Conservation (phyloP, 2,113 vertebrate genomes). For the Ceyx cyanopectus region DNA sequence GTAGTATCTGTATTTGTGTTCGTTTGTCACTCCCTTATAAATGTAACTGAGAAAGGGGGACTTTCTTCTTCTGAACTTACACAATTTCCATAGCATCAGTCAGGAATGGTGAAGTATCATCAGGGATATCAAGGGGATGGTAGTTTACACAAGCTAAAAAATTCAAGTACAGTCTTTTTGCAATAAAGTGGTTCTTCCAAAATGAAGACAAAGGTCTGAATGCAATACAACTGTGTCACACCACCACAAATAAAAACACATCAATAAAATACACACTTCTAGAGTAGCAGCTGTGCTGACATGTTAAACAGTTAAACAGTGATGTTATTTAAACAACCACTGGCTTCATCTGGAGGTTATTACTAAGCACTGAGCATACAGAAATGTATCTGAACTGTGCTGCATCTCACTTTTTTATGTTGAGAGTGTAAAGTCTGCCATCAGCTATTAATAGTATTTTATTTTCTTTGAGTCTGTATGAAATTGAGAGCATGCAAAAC, state of each 20-base stretch:
- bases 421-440: background rate
- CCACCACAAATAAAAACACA: background rate
- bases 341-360: background rate
- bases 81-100: background rate
- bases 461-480: background rate
- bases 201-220: background rate
- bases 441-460: background rate
- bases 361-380: background rate
- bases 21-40: background rate
- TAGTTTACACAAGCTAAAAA: background rate
- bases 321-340: background rate
- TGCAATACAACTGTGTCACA: background rate
- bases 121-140: background rate
- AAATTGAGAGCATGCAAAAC: background rate
- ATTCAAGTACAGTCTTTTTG: background rate
- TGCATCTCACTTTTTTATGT: background rate
- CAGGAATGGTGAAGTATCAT: background rate
- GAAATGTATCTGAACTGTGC: background rate
- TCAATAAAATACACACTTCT: background rate
- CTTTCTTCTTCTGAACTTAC: background rate
- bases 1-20: background rate
- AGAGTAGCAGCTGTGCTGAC: background rate
- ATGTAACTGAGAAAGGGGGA: background rate
- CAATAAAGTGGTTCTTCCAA: background rate
- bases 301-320: background rate